Percentiles rank a stretch among this genome's conserved stretches.
These are phyloP conservation scores for Neuroterus valhalla DNA, from an alignment of 1,140 invertebrate species.

Conservation along the genomic window DNA sequence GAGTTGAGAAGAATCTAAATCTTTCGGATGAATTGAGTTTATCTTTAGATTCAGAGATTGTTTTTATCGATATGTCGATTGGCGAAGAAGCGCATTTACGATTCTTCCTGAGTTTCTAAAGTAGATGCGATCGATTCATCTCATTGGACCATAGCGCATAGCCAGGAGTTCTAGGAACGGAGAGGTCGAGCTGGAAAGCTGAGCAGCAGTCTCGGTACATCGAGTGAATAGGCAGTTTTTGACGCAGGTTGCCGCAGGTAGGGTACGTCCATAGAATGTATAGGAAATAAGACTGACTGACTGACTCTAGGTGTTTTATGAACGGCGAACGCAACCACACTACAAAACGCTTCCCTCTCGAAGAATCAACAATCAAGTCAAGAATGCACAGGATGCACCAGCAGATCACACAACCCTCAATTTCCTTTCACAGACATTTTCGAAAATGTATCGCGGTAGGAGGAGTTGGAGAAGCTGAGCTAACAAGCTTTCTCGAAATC, in stretches of 20 bases:
- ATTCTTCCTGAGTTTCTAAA: slow-evolving; percentile 4
- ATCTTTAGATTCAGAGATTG: slow-evolving; percentile 11
- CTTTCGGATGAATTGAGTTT: neutral
- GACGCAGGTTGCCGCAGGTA: neutral
- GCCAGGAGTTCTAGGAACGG: slow-evolving; percentile 6
- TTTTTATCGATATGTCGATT: neutral
- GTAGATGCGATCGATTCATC: slow-evolving; percentile 18
- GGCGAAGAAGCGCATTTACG: slow-evolving; percentile 15
- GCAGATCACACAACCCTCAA: slow-evolving; percentile 20
- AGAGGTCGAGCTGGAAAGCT: slow-evolving; percentile 7
- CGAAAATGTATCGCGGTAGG: neutral
- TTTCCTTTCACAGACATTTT: slow-evolving; percentile 10
- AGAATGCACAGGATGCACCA: neutral
- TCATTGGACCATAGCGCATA: slow-evolving; percentile 14
- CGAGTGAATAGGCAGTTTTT: slow-evolving; percentile 22
- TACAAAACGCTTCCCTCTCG: slow-evolving; percentile 6
- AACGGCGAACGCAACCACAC: neutral
- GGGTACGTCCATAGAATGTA: too few relatives aligned
- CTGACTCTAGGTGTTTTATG: slow-evolving; percentile 10
- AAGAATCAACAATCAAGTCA: neutral
- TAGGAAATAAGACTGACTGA: too few relatives aligned
- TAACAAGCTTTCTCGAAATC: slow-evolving; percentile 21
- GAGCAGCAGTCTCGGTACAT: too few relatives aligned
- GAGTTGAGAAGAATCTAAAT: neutral
- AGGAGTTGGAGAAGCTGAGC: slow-evolving; percentile 6